phyloP scores from a whole-genome alignment of 2,113 vertebrate genomes.

The zebrafish (Danio rerio) region DNA sequence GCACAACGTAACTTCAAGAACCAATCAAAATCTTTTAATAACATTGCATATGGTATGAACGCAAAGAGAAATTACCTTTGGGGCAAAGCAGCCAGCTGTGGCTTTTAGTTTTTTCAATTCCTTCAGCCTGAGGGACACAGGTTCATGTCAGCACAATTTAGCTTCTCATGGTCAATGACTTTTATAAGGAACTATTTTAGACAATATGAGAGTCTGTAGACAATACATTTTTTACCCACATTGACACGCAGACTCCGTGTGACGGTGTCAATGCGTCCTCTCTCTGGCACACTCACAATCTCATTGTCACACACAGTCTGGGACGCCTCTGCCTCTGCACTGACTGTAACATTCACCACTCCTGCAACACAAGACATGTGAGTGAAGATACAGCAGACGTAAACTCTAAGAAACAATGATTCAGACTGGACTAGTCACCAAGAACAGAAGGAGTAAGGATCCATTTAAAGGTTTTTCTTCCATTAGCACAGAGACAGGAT shows the following conservation, averaged over 20 bases:
- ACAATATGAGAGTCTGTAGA: neutral
- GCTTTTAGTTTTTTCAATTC: conserved; percentile 69
- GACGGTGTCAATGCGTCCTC: conserved; percentile 75
- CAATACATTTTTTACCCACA: conserved; percentile 68
- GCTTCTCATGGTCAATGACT: neutral
- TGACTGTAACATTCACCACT: conserved; percentile 74
- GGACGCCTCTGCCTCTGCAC: conserved; percentile 71
- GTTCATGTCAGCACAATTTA: neutral
- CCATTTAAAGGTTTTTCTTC: conserved; percentile 75
- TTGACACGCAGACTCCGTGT: conserved; percentile 78
- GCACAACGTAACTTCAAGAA: neutral
- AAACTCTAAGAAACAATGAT: conserved; percentile 1
- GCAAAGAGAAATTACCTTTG: no score
- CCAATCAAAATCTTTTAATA: no score
- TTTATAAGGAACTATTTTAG: neutral
- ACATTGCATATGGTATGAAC: no score
- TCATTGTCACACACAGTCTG: conserved; percentile 71
- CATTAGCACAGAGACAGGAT: conserved; percentile 68
- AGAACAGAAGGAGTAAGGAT: conserved; percentile 72
- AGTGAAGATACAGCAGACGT: neutral
- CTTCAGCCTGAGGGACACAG: conserved; percentile 71
- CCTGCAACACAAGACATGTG: conserved; percentile 62
- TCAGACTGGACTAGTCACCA: conserved; percentile 68
- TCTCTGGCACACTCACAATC: conserved; percentile 67
- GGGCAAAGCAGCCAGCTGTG: conserved; percentile 75